Evolutionary conservation across 2,888 invertebrate genomes (phyloP).

Genomic region (Cyaniris semiargus): DNA sequence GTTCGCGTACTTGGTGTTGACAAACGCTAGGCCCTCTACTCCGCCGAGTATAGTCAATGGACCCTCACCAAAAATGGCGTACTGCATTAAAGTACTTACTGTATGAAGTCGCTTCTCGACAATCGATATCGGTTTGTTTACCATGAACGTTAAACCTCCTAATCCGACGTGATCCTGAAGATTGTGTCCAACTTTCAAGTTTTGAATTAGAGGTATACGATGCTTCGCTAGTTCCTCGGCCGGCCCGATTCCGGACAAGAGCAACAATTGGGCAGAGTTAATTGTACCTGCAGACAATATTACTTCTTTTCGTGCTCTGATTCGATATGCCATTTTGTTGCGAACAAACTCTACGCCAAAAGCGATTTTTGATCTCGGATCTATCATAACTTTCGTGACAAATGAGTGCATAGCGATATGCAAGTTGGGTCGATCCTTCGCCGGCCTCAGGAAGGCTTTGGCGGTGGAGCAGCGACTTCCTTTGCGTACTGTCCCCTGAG

Average conservation of each 20-base stretch:
- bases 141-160: slow-evolving; percentile 91
- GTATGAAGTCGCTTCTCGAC: slow-evolving; percentile 89
- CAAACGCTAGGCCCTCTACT: slow-evolving; percentile 93
- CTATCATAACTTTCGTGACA: slow-evolving; percentile 87
- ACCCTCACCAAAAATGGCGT: slow-evolving; percentile 90
- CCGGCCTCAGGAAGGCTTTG: slow-evolving; percentile 92
- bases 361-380: slow-evolving; percentile 86
- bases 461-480: slow-evolving; percentile 94
- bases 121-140: slow-evolving; percentile 89
- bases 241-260: slow-evolving; percentile 95
- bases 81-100: slow-evolving; percentile 89
- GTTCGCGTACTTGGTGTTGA: slow-evolving; percentile 92
- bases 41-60: slow-evolving; percentile 93
- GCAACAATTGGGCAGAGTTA: slow-evolving; percentile 95
- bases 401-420: slow-evolving; percentile 92
- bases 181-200: slow-evolving; percentile 91
- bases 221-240: slow-evolving; percentile 85
- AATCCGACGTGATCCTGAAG: slow-evolving; percentile 94
- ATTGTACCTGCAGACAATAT: slow-evolving; percentile 95
- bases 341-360: slow-evolving; percentile 91
- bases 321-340: slow-evolving; percentile 85
- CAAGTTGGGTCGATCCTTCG: slow-evolving; percentile 88
- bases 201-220: slow-evolving; percentile 89
- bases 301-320: slow-evolving; percentile 91
- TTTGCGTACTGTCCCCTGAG: slow-evolving; percentile 88